These are phyloP conservation scores for Diplodus sargus DNA, from an alignment of 2,797 vertebrate species.

Conservation along the genomic window DNA sequence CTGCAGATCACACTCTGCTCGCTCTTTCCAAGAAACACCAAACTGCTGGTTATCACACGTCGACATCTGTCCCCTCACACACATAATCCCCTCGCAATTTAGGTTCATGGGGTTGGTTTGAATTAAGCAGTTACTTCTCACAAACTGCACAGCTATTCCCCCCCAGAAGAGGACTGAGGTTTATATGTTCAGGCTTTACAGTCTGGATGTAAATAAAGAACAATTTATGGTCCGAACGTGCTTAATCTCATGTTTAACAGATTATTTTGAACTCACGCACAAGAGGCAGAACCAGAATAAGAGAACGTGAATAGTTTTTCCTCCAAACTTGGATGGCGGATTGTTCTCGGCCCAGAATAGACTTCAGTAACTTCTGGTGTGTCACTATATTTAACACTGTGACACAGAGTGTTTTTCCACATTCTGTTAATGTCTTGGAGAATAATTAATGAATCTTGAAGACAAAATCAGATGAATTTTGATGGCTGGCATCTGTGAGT, in stretches of 20 bases:
- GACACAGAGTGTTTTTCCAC: too few species aligned
- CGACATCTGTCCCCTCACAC: slow-evolving; percentile 24
- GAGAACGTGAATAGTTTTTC: too few species aligned
- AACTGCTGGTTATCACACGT: slow-evolving; percentile 11
- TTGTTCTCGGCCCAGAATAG: too few species aligned
- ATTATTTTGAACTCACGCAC: background rate
- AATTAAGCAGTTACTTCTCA: slow-evolving; percentile 25
- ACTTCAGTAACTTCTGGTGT: too few species aligned
- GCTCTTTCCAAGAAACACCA: slow-evolving; percentile 14
- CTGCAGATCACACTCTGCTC: background rate
- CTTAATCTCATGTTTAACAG: background rate
- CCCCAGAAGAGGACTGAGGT: background rate
- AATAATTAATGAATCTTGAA: too few species aligned
- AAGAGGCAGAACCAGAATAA: too few species aligned
- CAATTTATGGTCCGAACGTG: background rate
- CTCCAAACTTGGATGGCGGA: too few species aligned
- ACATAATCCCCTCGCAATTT: slow-evolving; percentile 21
- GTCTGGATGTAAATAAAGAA: background rate
- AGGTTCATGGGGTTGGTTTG: slow-evolving; percentile 6
- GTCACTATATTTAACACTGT: too few species aligned
- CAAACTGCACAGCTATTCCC: background rate
- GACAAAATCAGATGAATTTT: too few species aligned
- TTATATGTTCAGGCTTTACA: background rate
- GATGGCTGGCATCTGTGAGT: too few species aligned
- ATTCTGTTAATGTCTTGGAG: too few species aligned